phyloP scores from a whole-genome alignment of 1,140 invertebrate genomes.

The Aphis gossypii region DNA sequence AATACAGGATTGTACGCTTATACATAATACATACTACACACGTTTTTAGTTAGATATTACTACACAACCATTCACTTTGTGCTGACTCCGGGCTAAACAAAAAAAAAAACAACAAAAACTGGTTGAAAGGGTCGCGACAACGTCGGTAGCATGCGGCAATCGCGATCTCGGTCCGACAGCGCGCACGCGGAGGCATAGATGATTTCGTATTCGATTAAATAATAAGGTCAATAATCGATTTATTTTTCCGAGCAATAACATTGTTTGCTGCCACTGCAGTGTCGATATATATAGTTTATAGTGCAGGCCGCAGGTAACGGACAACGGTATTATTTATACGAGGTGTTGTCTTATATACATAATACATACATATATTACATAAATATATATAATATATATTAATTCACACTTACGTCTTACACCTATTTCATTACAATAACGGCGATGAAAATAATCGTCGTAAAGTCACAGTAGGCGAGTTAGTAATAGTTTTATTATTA shows the following conservation, averaged over 20 bases:
- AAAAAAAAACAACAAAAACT: constrained; percentile 23
- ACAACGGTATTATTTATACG: background rate
- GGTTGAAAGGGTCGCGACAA: background rate
- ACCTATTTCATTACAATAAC: background rate
- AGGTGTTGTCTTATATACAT: background rate
- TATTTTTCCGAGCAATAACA: constrained; percentile 20
- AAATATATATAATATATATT: background rate
- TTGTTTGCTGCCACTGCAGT: constrained; percentile 1
- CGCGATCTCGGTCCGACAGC: background rate
- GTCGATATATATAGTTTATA: background rate
- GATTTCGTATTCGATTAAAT: constrained; percentile 42
- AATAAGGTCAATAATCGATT: constrained; percentile 39
- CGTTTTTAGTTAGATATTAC: background rate
- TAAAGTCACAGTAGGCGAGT: background rate
- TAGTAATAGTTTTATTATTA: background rate
- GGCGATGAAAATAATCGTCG: background rate
- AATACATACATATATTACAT: background rate
- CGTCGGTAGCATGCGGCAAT: background rate
- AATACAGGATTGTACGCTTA: background rate
- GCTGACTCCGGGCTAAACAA: background rate
- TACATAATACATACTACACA: background rate
- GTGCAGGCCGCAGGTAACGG: background rate
- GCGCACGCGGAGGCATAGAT: background rate
- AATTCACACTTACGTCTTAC: constrained; percentile 18
- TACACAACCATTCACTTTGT: constrained; percentile 22